Evolutionary conservation across 2,888 invertebrate species (phyloP), one percentile per base, ranked within the genome.

Genomic region (Zaprionus lineosus): DNA sequence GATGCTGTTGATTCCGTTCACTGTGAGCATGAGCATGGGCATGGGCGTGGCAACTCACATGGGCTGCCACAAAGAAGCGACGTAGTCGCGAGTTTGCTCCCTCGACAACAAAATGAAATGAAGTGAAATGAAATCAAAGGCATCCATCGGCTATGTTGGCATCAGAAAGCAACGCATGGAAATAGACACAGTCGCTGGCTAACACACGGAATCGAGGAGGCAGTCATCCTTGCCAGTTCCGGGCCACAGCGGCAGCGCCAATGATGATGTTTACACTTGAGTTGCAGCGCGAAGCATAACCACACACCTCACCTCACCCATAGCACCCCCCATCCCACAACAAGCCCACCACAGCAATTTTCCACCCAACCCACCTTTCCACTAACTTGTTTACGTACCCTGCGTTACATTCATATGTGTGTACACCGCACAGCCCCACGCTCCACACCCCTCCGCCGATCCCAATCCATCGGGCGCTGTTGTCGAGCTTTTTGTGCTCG

Each of bases 81-180:
- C 46, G 51, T 51, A 64, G 74, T 52, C 86, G 74, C 83, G 70
- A 39, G 34, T 51, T 55, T 44, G 34, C 53, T 62, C 48, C 65
- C 64, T 34, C 59, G 63, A 55, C 76, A 75, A 52, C 73, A 65
- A 66, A 82, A 83, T 85, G 76, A 86, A 82, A 82, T 82, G 86
- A 82, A 82, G 73, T 83, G 86, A 86, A 85, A 85, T 82, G 55
- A 85, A 82, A 85, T 86, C 84, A 85, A 86, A 85, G 70, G 74
- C 82, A 85, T 68, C 79, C 84, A 74, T 56, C 74, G 74, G 43
- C 62, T 57, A 21, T 53, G 79, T 55, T 48, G 71, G 59, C 72
- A 50, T 67, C 69, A 72, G 44, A 77, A 62, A 47, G 52, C 82
- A 73, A 81, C 83, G 69, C 85, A 77, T 63, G 53, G 74, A 57